Conservation (phyloP, 2,113 vertebrate species). For the Dolichallabes microphthalmus region DNA sequence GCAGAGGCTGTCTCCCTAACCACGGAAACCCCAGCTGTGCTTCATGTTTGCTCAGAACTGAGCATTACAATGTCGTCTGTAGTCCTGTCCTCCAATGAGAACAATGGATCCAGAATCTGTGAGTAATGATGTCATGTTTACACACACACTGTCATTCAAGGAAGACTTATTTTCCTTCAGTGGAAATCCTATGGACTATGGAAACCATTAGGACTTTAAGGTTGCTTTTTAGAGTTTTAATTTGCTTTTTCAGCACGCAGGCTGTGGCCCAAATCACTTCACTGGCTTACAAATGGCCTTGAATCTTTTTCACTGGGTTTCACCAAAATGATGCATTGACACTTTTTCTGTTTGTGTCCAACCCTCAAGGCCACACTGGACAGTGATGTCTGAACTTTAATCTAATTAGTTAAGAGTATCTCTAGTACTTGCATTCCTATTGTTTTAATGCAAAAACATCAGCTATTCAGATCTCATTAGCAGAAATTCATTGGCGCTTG, state of each 20-base stretch:
- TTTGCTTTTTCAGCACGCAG: conserved; percentile 31
- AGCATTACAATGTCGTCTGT: conserved; percentile 78
- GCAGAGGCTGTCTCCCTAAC: conserved; percentile 20
- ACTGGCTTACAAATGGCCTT: conserved; percentile 37
- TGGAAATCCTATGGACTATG: conserved; percentile 25
- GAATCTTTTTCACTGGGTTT: conserved; percentile 14
- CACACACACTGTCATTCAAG: conserved; percentile 58
- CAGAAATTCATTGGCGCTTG: conserved; percentile 62
- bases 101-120: conserved; percentile 74
- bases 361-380: conserved; percentile 62
- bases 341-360: conserved; percentile 37
- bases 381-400: conserved; percentile 65
- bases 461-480: conserved; percentile 62
- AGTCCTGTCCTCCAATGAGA: conserved; percentile 73
- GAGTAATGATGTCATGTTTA: conserved; percentile 83
- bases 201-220: conserved; percentile 32
- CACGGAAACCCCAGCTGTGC: conserved; percentile 52
- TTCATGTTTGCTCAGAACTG: conserved; percentile 75
- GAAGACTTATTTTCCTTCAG: conserved; percentile 32
- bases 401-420: conserved; percentile 68
- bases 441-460: conserved; percentile 65
- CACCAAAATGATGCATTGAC: conserved; percentile 32
- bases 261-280: conserved; percentile 36
- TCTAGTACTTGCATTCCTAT: conserved; percentile 57
- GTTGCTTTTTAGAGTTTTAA: conserved; percentile 35